Percentiles rank a stretch among this genome's conserved stretches.
phyloP scores from a whole-genome alignment of 2,797 vertebrate genomes.

The Darevskia nairensis region DNA sequence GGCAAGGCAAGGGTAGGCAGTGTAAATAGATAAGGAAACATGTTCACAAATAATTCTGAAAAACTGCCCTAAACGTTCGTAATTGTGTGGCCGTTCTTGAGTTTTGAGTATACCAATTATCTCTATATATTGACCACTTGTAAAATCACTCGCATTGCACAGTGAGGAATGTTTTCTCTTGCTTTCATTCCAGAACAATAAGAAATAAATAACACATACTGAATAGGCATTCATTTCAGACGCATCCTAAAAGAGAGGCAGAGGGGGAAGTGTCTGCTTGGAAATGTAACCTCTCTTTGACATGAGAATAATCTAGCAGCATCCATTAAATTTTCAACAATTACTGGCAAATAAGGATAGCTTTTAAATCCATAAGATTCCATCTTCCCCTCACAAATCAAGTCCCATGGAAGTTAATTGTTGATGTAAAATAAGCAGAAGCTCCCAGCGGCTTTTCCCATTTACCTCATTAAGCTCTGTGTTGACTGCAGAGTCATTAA shows the following conservation, averaged over 20 bases:
- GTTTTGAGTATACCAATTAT: not conserved
- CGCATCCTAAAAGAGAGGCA: slow-evolving; percentile 22
- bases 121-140: not conserved
- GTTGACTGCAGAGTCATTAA: slow-evolving; percentile 52
- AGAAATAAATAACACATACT: not conserved
- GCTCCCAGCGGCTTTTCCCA: slow-evolving; percentile 55
- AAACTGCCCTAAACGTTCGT: not conserved
- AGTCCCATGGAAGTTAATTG: slow-evolving; percentile 59
- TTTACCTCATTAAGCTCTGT: slow-evolving; percentile 66
- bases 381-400: slow-evolving; percentile 25
- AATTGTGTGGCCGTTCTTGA: not conserved
- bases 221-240: slow-evolving; percentile 16
- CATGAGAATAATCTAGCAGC: slow-evolving; percentile 39
- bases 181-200: not conserved
- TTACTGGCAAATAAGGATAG: slow-evolving; percentile 35
- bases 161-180: not conserved
- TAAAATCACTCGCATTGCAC: slow-evolving; percentile 21
- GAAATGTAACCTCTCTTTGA: slow-evolving; percentile 39
- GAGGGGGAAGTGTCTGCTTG: slow-evolving; percentile 21
- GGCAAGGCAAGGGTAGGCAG: not conserved
- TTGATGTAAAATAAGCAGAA: slow-evolving; percentile 56
- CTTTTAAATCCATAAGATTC: slow-evolving; percentile 36
- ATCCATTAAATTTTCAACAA: slow-evolving; percentile 23
- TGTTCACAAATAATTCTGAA: not conserved
- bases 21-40: not conserved